Conservation (phyloP, 1,140 invertebrate species). For the Notospermus geniculatus region DNA sequence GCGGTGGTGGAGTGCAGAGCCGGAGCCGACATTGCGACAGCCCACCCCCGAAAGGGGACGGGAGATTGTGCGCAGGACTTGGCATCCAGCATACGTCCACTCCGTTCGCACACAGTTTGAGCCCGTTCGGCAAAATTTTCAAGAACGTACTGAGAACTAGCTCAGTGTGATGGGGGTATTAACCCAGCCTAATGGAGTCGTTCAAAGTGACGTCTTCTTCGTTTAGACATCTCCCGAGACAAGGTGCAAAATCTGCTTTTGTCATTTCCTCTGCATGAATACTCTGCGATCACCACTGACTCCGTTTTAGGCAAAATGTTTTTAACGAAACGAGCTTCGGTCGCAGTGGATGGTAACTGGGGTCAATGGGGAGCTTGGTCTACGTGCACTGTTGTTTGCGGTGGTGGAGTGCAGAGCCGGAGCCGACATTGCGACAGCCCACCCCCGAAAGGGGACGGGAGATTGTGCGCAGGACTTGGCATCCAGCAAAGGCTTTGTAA, state of each 20-base stretch:
- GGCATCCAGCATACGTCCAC: constrained; percentile 11
- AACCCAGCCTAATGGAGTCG: too few relatives aligned
- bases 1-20: neutral
- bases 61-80: constrained; percentile 17
- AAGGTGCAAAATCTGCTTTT: too few relatives aligned
- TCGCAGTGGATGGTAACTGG: constrained; percentile 62
- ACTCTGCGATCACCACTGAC: too few relatives aligned
- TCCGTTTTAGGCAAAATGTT: too few relatives aligned
- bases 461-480: constrained; percentile 10
- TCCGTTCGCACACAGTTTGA: too few relatives aligned
- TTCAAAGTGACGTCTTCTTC: too few relatives aligned
- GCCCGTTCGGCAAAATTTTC: too few relatives aligned
- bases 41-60: constrained; percentile 24
- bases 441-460: constrained; percentile 13
- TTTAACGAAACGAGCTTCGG: too few relatives aligned
- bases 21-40: constrained; percentile 17
- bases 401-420: constrained; percentile 62
- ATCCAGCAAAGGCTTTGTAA: constrained; percentile 5
- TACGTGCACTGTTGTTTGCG: constrained; percentile 64
- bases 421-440: constrained; percentile 63
- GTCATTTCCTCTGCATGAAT: too few relatives aligned
- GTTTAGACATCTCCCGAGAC: too few relatives aligned
- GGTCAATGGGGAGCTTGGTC: constrained; percentile 63
- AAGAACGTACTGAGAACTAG: too few relatives aligned
- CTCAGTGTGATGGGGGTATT: too few relatives aligned